Evolutionary conservation across 2,888 invertebrate genomes (phyloP).

Genomic region (Osmoderma eremita): DNA sequence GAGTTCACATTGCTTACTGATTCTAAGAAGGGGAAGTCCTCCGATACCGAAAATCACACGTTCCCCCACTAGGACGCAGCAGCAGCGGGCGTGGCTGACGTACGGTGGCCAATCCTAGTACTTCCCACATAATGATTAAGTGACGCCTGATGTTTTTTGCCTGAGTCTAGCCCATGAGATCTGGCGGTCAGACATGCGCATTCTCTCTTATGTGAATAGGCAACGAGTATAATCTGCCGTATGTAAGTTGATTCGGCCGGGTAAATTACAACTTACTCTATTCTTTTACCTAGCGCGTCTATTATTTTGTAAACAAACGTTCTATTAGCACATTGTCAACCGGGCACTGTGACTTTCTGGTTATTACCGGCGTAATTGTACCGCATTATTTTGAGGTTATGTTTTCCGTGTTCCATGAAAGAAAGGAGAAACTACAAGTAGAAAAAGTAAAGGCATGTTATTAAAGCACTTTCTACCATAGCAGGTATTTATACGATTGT

Average conservation of each 20-base stretch:
- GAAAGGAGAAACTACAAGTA: not conserved
- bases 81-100: slow-evolving; percentile 45
- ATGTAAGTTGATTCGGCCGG: slow-evolving; percentile 43
- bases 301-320: slow-evolving; percentile 63
- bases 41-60: slow-evolving; percentile 58
- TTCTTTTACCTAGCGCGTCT: slow-evolving; percentile 52
- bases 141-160: slow-evolving; percentile 56
- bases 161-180: slow-evolving; percentile 46
- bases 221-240: not conserved
- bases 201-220: slow-evolving; percentile 1
- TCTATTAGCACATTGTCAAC: slow-evolving; percentile 57
- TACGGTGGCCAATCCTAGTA: slow-evolving; percentile 44
- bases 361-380: slow-evolving; percentile 34
- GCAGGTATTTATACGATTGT: too few relatives aligned
- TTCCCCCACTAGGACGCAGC: slow-evolving; percentile 59
- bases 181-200: slow-evolving; percentile 52
- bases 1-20: slow-evolving; percentile 64
- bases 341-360: slow-evolving; percentile 35
- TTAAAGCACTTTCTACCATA: too few relatives aligned
- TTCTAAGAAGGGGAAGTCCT: slow-evolving; percentile 60
- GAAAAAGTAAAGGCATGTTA: too few relatives aligned
- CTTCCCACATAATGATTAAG: slow-evolving; percentile 58
- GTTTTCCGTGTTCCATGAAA: slow-evolving; percentile 1
- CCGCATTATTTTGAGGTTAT: slow-evolving; percentile 26
- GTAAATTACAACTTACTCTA: slow-evolving; percentile 49